Base-by-base conservation (phyloP, 2,797 vertebrate genomes). In the Gephyroberyx darwinii region DNA sequence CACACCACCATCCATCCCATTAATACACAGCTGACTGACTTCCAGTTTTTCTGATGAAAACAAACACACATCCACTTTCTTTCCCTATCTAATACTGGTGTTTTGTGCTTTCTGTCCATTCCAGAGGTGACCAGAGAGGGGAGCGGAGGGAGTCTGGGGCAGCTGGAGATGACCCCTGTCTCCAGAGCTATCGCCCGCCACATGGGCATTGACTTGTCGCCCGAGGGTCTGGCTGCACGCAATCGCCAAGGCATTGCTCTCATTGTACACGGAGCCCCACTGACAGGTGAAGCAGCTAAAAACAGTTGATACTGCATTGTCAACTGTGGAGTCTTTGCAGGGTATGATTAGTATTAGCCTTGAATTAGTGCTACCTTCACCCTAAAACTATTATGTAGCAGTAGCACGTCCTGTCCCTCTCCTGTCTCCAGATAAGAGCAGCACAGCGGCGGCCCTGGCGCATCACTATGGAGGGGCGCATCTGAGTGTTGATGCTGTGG, bases 191-290 rank as follows among this genome's bases (percentile, higher is more conserved):
- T 96, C 0, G 91, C 94, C 4, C 93, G 89, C 9, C 81, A 96
- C 82, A 90, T 96, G 56, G 89, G 94, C 67, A 78, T 92, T 0
- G 91, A 95, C 59, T 74, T 87, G 7, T 91, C 94, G n/a, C 74
- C 88, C 1, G 94, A 95, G 59, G 87, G 81, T 17, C 75, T 57
- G 0, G 71, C 89, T 31, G 87, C 89, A 71, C 87, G 1, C 55
- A 94, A 88, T 43, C 75, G 55, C 47, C 91, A 71, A 65, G 96
- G 96, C 68, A 93, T 98, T 0, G 86, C 93, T 53, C 2, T 98
- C 39, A 88, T 98, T 1, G 7, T 98, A 39, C 92, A 96, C 0
- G 98, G 97, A 64, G 94, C 96, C 0, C 97, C 96, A 2, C 55
- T 88, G 39, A 91, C 95, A 85, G 96, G 98, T 98, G 88, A 0